Evolutionary conservation across 2,797 vertebrate genomes (phyloP), one percentile per base, ranked within the genome.

Genomic region (Poeciliopsis paucimaculata): DNA sequence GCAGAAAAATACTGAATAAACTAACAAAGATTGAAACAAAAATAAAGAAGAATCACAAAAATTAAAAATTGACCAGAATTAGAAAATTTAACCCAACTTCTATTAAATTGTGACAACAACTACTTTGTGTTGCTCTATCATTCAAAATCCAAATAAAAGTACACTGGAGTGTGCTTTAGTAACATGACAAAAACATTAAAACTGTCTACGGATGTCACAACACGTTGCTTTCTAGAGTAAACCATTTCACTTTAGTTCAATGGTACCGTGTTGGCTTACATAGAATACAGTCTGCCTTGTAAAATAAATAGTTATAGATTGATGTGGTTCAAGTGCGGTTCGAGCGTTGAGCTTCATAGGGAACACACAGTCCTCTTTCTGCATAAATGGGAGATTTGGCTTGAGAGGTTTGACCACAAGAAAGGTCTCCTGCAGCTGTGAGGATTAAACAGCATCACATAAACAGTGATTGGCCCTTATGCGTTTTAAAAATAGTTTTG

Each of bases 401-500:
- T 70, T 34, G 43, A 87, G 82, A 85, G 47, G 41, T 81, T 78
- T 80, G 28, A 47, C 89, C 91, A 90, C 89, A 92, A 92, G 74
- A 91, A 90, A 88, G 41, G 49, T 60, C 78, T 74, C 75, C 20
- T 36, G 39, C 68, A 80, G 81, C 72, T 43, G 49, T 6, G 3
- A 34, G 82, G 79, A 81, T 92, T 91, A 85, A 68, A 84, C 76
- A 60, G 13, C 77, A 51, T 83, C 88, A 82, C 43, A 36, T 90
- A 90, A 90, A 90, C 84, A 89, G 77, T 76, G 83, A 85, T 83
- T 84, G 79, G 72, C 77, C 72, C 68, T 75, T 70, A 26, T 68
- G 43, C 46, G 73, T 34, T 84, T 76, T 86, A 90, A 92, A 91
- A 93, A 92, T 89, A 93, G 91, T 78, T 75, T 78, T 68, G 77